Evolutionary conservation across 2,113 vertebrate species (phyloP), one percentile per base, ranked within the genome.

Genomic region (Phrynosoma blainvillii): DNA sequence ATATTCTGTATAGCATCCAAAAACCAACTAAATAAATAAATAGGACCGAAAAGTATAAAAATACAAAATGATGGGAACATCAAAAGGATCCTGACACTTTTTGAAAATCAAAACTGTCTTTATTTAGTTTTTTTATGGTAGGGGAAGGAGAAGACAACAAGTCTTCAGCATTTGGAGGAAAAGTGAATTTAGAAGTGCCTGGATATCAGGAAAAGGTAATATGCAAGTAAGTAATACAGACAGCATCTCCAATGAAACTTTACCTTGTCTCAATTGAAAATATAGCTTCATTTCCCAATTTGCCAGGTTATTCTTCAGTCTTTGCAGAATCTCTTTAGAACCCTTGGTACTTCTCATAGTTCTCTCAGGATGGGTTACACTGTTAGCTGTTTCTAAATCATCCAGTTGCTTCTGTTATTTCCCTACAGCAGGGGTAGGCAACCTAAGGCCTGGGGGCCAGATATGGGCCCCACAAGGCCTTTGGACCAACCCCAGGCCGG

Each of bases 331-430:
- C 52, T 89, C 62, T 79, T 62, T 78, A 47, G 54, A 86, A 59
- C 79, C 74, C 79, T 30, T 83, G 62, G 52, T 86, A 83, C 16
- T 89, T 82, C 21, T 83, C 54, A 84, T 62, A n/a, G 18, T 32
- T 78, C 80, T 83, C 65, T 83, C 54, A 89, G 84, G 62, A 83
- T 18, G 23, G 65, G 85, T 83, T 79, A 79, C 40, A 36, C 32
- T 62, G 62, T 86, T 52, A 82, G n/a, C 79, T 83, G 79, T 78
- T 84, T 89, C 88, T 84, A 83, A 89, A 86, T 83, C 79, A 82
- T 83, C 62, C 84, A 86, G 79, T 86, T 86, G 86, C 76, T 83
- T 86, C 78, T 78, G 84, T 82, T 89, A 86, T 86, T 82, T 89
- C 68, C 82, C 76, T 73, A 88, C 73, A 89, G 84, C 62, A 82